These are phyloP conservation scores for Hirudo medicinalis DNA, from an alignment of 1,140 invertebrate genomes.

Conservation along the genomic window DNA sequence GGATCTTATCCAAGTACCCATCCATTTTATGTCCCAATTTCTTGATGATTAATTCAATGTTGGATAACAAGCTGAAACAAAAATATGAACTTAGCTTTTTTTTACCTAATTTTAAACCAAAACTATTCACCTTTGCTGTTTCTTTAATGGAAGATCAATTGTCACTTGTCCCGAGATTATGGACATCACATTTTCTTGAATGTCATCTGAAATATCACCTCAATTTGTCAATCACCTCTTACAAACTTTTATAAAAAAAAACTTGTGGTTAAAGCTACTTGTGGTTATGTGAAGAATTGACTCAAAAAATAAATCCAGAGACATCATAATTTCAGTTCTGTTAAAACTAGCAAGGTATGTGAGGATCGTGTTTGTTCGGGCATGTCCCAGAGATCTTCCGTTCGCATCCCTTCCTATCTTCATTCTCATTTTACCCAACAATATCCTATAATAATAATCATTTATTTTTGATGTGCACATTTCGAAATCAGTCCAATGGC, in stretches of 20 bases:
- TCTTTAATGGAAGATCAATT: conserved; percentile 32
- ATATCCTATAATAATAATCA: conserved; percentile 44
- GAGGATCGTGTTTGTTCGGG: conserved; percentile 57
- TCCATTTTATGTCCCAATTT: conserved; percentile 66
- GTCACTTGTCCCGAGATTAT: conserved; percentile 25
- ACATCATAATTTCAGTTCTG: conserved; percentile 60
- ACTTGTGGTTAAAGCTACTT: not conserved
- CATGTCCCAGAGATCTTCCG: conserved; percentile 56
- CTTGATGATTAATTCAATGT: conserved; percentile 64
- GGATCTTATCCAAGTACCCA: conserved; percentile 52
- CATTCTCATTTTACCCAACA: conserved; percentile 75
- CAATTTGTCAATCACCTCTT: conserved; percentile 38
- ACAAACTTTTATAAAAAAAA: too few relatives aligned
- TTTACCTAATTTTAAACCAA: not conserved
- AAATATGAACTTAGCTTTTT: not conserved
- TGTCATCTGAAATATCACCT: conserved; percentile 7
- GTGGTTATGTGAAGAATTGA: conserved; percentile 45
- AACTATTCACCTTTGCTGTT: conserved; percentile 34
- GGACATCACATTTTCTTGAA: not conserved
- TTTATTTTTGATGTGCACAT: not conserved
- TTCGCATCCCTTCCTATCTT: conserved; percentile 56
- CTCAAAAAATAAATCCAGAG: conserved; percentile 69
- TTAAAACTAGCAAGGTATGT: conserved; percentile 68
- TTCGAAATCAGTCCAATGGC: not conserved
- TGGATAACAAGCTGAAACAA: conserved; percentile 53